A percentile compares a stretch with the other conserved stretches of the same genome.
phyloP scores from a whole-genome alignment of 1,140 invertebrate genomes.

The Lepidotrigona ventralis region DNA sequence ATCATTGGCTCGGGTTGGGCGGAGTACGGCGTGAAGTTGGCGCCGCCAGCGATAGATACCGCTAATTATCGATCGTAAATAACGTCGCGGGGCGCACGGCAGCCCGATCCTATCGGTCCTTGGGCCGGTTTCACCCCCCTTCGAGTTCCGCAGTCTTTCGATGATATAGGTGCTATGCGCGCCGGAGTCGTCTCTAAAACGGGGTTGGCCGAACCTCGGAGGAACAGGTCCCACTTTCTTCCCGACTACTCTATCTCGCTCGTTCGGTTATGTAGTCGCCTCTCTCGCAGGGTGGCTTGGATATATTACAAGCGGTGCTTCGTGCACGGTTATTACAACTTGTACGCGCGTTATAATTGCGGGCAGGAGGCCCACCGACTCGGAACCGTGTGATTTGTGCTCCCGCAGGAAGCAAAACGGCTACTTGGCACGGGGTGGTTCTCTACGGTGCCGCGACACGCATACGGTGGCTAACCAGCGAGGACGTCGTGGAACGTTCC shows the following conservation, averaged over 20 bases:
- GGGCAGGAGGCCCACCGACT: conserved; percentile 33
- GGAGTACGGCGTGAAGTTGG: conserved; percentile 71
- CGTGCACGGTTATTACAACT: conserved; percentile 60
- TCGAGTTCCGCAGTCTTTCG: conserved; percentile 49
- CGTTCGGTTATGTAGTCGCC: conserved; percentile 24
- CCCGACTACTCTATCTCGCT: conserved; percentile 13
- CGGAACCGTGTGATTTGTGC: conserved; percentile 61
- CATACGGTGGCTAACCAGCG: not conserved
- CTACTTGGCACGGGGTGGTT: conserved; percentile 49
- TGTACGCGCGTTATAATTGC: conserved; percentile 59
- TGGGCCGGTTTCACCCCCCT: conserved; percentile 46
- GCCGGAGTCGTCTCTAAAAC: conserved; percentile 46
- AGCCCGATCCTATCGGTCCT: conserved; percentile 66
- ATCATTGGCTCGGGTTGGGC: conserved; percentile 64
- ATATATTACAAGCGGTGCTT: conserved; percentile 59
- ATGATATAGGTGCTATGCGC: conserved; percentile 63
- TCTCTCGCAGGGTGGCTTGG: conserved; percentile 57
- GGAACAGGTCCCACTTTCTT: conserved; percentile 32
- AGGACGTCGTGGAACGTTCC: conserved; percentile 7
- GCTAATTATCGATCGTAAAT: conserved; percentile 81
- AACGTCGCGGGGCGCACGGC: conserved; percentile 68
- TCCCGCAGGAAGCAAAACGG: conserved; percentile 37
- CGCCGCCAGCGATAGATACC: conserved; percentile 80
- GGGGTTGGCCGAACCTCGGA: conserved; percentile 50
- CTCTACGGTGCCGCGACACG: conserved; percentile 2